Conservation (phyloP, 2,888 invertebrate genomes). For the Trisateles emortualis region DNA sequence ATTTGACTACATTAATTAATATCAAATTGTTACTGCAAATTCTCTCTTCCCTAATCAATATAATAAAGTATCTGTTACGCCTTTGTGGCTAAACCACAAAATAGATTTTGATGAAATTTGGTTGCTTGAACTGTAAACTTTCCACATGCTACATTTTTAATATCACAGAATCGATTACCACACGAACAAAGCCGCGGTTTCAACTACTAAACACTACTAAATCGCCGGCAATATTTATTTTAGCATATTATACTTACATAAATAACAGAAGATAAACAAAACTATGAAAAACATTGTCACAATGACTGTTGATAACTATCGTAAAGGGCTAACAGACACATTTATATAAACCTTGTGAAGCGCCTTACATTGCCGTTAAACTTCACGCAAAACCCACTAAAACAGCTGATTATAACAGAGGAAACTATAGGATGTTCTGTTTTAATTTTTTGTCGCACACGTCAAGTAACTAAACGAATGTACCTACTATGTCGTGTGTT, state of each 20-base stretch:
- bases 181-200: too few species aligned
- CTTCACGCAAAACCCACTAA: slow-evolving; percentile 38
- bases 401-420: slow-evolving; percentile 48
- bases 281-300: slow-evolving; percentile 36
- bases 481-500: not conserved
- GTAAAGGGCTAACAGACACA: slow-evolving; percentile 18
- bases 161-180: too few species aligned
- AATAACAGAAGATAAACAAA: slow-evolving; percentile 24
- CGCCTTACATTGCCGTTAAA: slow-evolving; percentile 34
- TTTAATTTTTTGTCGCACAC: slow-evolving; percentile 6
- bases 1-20: too few species aligned
- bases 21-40: too few species aligned
- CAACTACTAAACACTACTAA: too few species aligned
- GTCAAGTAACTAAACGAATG: not conserved
- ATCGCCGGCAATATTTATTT: slow-evolving; percentile 1
- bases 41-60: too few species aligned
- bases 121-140: too few species aligned
- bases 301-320: slow-evolving; percentile 16
- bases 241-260: slow-evolving; percentile 41
- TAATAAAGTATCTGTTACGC: too few species aligned
- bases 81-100: too few species aligned
- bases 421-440: slow-evolving; percentile 42
- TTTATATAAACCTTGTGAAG: slow-evolving; percentile 31
- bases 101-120: too few species aligned
- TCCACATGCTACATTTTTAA: too few species aligned